These are phyloP conservation scores for Ptychobarbus kaznakovi DNA, from an alignment of 2,797 vertebrate genomes.

Conservation along the genomic window DNA sequence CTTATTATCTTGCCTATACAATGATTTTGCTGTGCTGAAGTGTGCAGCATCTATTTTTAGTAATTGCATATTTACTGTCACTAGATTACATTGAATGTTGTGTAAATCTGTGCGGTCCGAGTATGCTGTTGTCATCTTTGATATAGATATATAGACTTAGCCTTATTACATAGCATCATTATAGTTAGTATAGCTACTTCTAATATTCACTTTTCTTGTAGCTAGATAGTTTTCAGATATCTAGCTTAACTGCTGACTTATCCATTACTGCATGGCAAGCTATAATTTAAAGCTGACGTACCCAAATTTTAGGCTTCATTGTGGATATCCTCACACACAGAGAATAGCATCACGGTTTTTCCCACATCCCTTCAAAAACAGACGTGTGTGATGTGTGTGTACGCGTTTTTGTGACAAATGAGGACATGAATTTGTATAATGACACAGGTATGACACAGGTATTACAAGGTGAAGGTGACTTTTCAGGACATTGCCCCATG, in stretches of 20 bases:
- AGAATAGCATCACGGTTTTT: not conserved
- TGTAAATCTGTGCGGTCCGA: not conserved
- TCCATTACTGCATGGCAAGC: not conserved
- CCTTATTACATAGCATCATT: no score
- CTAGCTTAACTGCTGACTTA: not conserved
- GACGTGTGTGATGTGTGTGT: not conserved
- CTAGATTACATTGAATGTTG: not conserved
- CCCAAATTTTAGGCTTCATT: not conserved
- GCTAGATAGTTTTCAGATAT: not conserved
- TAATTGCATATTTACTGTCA: not conserved
- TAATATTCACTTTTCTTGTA: not conserved
- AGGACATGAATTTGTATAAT: no score
- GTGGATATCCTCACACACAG: not conserved
- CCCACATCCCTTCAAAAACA: not conserved
- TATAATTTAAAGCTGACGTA: not conserved
- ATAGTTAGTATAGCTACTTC: not conserved
- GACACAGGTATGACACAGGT: no score
- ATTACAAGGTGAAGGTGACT: no score
- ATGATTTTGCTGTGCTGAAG: no score
- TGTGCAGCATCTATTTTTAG: not conserved
- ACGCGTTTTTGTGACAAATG: no score
- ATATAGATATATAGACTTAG: not conserved
- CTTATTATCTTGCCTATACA: not conserved
- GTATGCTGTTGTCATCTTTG: not conserved
- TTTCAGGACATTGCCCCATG: no score